A percentile compares a stretch with the other conserved stretches of the same genome.
These are phyloP conservation scores for Pontoporia blainvillei DNA, from an alignment of 2,113 vertebrate genomes.

Conservation along the genomic window DNA sequence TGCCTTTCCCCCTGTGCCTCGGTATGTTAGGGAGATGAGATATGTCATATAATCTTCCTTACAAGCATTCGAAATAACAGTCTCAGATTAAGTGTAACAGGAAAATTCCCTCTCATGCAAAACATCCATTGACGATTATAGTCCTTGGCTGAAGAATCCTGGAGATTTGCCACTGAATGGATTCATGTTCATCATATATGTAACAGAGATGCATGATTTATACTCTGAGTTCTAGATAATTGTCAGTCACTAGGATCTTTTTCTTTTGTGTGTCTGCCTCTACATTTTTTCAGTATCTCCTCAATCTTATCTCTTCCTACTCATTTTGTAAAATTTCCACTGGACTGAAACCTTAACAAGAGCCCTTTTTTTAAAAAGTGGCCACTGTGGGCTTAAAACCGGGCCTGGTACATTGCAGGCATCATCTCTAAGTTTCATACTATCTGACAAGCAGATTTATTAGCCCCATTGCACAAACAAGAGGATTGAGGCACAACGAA, in stretches of 20 bases:
- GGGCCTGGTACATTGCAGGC: fast-evolving
- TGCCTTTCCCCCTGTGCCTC: not conserved
- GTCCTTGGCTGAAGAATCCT: not conserved
- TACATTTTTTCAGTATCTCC: not conserved
- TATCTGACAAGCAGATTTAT: too few species aligned
- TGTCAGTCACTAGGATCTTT: not conserved
- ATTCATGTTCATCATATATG: not conserved
- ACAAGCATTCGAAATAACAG: not conserved
- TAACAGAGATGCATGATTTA: not conserved
- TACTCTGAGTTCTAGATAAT: not conserved
- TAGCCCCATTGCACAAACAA: not conserved
- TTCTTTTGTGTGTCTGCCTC: not conserved
- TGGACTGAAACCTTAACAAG: not conserved
- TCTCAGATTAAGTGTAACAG: not conserved
- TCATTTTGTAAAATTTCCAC: not conserved
- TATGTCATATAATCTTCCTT: not conserved
- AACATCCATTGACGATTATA: not conserved
- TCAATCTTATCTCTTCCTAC: not conserved
- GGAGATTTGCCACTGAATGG: not conserved
- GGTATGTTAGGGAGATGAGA: fast-evolving
- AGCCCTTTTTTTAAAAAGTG: not conserved
- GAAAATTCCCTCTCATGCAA: not conserved
- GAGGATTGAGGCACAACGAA: not conserved
- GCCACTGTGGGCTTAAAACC: not conserved
- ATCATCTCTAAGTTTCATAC: fast-evolving